These are phyloP conservation scores for Rhagophthalmus giganteus DNA, from an alignment of 2,888 invertebrate genomes.

Conservation along the genomic window DNA sequence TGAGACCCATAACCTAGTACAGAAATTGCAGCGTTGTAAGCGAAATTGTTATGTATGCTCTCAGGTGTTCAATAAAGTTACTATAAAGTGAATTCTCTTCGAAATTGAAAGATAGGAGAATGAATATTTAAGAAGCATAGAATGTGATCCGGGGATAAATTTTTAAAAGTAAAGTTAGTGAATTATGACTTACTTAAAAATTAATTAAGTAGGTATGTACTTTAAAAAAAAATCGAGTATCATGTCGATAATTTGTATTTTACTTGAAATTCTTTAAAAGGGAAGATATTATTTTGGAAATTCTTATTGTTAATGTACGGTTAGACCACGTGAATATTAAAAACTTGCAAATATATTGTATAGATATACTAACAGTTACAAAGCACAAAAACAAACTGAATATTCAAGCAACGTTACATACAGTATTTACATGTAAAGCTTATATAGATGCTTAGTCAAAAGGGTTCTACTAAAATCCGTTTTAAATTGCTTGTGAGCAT, in stretches of 20 bases:
- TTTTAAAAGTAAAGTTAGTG: no score
- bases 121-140: no score
- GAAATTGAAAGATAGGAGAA: slow-evolving; percentile 12
- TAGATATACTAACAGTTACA: not conserved
- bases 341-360: not conserved
- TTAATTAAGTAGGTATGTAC: no score
- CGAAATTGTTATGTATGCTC: slow-evolving; percentile 18
- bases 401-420: not conserved
- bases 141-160: no score
- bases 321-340: no score
- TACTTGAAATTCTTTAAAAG: not conserved
- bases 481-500: slow-evolving; percentile 13
- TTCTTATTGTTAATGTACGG: no score
- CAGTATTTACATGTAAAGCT: not conserved
- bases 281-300: no score
- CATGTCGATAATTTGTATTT: no score
- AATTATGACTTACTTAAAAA: no score
- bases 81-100: slow-evolving; percentile 10
- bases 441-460: not conserved
- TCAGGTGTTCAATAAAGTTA: slow-evolving; percentile 17
- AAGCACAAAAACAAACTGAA: not conserved
- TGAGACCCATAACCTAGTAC: slow-evolving; percentile 8
- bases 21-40: slow-evolving; percentile 12
- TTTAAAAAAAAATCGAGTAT: no score
- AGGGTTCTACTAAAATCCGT: slow-evolving; percentile 9